phyloP scores from a whole-genome alignment of 2,797 vertebrate genomes.

The Mico argentatus region DNA sequence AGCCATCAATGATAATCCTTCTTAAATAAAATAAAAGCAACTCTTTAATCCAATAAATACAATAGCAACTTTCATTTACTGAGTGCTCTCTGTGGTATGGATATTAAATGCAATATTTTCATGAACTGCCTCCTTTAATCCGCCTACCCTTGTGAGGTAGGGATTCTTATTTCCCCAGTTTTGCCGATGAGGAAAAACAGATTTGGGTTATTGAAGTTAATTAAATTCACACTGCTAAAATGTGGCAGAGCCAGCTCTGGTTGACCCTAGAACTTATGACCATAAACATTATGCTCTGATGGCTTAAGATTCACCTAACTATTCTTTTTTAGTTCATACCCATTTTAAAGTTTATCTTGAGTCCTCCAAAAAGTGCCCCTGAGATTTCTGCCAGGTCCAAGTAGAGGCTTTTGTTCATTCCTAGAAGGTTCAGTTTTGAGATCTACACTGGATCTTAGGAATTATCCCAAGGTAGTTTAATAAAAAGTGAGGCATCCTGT shows the following conservation, averaged over 20 bases:
- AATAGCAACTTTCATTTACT: not conserved
- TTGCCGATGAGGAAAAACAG: not conserved
- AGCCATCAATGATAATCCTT: not conserved
- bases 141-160: not conserved
- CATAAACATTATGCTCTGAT: not conserved
- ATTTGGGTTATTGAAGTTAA: not conserved
- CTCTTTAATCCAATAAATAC: not conserved
- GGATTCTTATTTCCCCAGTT: not conserved
- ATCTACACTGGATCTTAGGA: not conserved
- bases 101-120: not conserved
- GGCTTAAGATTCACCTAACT: not conserved
- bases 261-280: not conserved
- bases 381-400: not conserved
- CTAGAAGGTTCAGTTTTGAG: not conserved
- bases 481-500: not conserved
- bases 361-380: not conserved
- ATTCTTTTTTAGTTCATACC: not conserved
- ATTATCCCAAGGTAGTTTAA: not conserved
- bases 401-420: not conserved
- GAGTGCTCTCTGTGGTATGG: not conserved
- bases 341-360: not conserved
- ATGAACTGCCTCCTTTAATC: not conserved
- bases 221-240: not conserved
- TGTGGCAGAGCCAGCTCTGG: not conserved
- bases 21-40: conserved; percentile 19